Conservation (phyloP, 2,888 invertebrate species). For the Cheilosia soror region DNA sequence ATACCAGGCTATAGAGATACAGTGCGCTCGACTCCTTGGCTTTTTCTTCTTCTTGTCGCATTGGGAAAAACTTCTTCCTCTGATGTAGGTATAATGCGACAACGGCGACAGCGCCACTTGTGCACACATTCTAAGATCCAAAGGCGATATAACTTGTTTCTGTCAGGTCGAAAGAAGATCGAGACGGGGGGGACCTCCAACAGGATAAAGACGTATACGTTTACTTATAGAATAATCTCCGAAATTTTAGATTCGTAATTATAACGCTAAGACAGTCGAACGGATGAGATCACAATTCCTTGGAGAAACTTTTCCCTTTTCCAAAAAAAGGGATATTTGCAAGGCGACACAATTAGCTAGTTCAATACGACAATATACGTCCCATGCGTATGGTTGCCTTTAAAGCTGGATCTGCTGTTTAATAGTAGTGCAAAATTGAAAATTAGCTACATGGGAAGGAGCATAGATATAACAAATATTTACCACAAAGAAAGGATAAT, state of each 20-base stretch:
- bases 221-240: constrained; percentile 38
- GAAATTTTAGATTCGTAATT: constrained; percentile 64
- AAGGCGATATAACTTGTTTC: constrained; percentile 76
- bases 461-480: constrained; percentile 59
- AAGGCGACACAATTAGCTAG: constrained; percentile 59
- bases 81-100: constrained; percentile 56
- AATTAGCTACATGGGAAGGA: constrained; percentile 24
- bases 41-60: constrained; percentile 51
- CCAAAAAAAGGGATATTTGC: neutral
- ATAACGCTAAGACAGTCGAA: constrained; percentile 56
- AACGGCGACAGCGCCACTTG: constrained; percentile 49
- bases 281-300: constrained; percentile 63
- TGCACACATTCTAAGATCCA: constrained; percentile 55
- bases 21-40: constrained; percentile 28
- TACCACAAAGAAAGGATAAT: constrained; percentile 68
- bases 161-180: constrained; percentile 37
- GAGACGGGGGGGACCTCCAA: constrained; percentile 8
- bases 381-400: neutral
- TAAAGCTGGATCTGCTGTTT: constrained; percentile 1
- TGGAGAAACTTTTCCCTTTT: constrained; percentile 45
- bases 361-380: neutral
- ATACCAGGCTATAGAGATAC: no score
- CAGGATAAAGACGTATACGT: constrained; percentile 23
- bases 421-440: constrained; percentile 17
- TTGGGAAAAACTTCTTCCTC: constrained; percentile 27